These are phyloP conservation scores for Hyalella azteca DNA, from an alignment of 2,888 invertebrate genomes.

Conservation along the genomic window DNA sequence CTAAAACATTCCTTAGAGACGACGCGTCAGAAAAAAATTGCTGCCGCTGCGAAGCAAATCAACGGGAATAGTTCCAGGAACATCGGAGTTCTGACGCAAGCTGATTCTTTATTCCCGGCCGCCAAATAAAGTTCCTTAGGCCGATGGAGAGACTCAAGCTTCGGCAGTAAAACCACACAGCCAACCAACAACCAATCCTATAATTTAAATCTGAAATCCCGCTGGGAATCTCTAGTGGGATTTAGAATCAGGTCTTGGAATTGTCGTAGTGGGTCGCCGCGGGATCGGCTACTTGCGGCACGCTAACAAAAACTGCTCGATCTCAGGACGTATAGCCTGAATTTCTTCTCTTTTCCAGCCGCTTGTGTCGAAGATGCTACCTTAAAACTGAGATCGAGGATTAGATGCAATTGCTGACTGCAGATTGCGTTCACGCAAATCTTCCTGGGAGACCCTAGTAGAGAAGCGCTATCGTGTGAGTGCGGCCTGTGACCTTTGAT, in stretches of 20 bases:
- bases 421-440: constrained; percentile 11
- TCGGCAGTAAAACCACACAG: constrained; percentile 24
- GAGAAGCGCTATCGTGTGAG: too few species aligned
- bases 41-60: too few species aligned
- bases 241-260: constrained; percentile 36
- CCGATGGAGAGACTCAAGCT: constrained; percentile 22
- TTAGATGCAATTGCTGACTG: constrained; percentile 17
- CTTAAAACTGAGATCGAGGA: constrained; percentile 27
- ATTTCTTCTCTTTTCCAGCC: neutral
- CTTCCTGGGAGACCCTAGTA: neutral
- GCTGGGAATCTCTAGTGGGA: constrained; percentile 24
- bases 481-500: too few species aligned
- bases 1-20: too few species aligned
- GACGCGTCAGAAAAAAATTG: too few species aligned
- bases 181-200: constrained; percentile 37
- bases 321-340: constrained; percentile 4
- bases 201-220: constrained; percentile 36
- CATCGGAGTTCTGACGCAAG: too few species aligned
- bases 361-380: neutral
- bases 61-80: too few species aligned
- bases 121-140: constrained; percentile 12
- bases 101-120: neutral
- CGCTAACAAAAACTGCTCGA: too few species aligned
- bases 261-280: neutral
- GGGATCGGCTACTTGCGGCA: neutral